Evolutionary conservation across 2,888 invertebrate genomes (phyloP), one percentile per base, ranked within the genome.

Genomic region (Drosophila rubida): DNA sequence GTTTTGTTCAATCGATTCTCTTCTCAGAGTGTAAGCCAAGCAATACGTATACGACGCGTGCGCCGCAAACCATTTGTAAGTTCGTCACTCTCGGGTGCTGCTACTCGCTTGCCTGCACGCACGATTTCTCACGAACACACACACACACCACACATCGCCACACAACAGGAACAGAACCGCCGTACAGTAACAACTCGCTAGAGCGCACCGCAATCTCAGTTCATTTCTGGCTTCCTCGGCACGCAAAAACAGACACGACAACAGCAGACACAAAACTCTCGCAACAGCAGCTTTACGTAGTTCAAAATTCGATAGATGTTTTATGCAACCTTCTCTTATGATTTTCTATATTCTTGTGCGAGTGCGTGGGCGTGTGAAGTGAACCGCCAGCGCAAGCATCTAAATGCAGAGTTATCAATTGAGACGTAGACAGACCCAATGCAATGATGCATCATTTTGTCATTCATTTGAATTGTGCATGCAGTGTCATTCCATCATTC

Each of bases 1-100:
- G 30, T 60, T 42, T 53, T 60, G 59, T 46, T 57, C 19, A 48
- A 61, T 68, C 78, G 51, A 73, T 62, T 86, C 67, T 64, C 69
- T 68, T 75, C 54, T 70, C 59, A 80, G 61, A 71, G 82, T 79
- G 85, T 85, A 81, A 81, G 82, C 86, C 77, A 82, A 86, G 84
- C 67, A 78, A 70, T 70, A 87, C 84, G 82, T 80, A 83, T 87
- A 84, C 82, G 84, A 78, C 80, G 42, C 49, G 73, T 51, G 78
- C 69, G 83, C 75, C 83, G 80, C 64, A 41, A 78, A 75, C 62
- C 54, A 66, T 83, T 83, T 72, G 82, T 83, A 83, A 83, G 82
- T 83, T 69, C 65, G 68, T 62, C 69, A 68, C 23, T 37, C 39
- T 57, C 37, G 67, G 77, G 84, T 75, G 78, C 71, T 69, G 80